These are phyloP conservation scores for Megalops cyprinoides DNA, from an alignment of 2,797 vertebrate genomes.

Conservation along the genomic window DNA sequence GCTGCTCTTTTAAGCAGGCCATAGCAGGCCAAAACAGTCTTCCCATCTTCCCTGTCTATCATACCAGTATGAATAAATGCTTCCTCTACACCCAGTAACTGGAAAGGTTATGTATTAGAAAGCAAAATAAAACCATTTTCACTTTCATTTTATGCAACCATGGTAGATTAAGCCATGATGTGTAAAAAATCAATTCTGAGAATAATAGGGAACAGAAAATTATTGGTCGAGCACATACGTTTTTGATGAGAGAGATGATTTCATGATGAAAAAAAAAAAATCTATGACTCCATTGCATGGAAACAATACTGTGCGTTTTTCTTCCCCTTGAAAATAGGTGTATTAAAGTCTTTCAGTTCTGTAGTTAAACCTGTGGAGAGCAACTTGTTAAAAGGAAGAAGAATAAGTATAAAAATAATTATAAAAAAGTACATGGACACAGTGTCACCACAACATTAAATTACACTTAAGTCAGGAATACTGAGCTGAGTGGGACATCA, in stretches of 20 bases:
- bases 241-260: no score
- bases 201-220: no score
- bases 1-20: conserved; percentile 29
- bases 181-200: no score
- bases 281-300: background rate
- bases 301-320: background rate
- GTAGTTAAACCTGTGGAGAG: background rate
- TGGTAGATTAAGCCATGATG: background rate
- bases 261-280: background rate
- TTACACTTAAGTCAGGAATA: background rate
- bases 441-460: background rate
- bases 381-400: conserved; percentile 5
- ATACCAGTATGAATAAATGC: background rate
- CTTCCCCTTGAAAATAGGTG: no score
- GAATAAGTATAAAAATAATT: background rate
- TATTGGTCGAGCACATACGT: no score
- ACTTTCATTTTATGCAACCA: background rate
- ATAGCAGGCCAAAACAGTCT: background rate
- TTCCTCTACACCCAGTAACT: background rate
- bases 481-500: background rate
- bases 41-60: background rate
- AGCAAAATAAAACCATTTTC: background rate
- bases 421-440: background rate
- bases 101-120: background rate
- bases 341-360: background rate